phyloP scores from a whole-genome alignment of 2,888 invertebrate species.

The Ennomos erosarius region DNA sequence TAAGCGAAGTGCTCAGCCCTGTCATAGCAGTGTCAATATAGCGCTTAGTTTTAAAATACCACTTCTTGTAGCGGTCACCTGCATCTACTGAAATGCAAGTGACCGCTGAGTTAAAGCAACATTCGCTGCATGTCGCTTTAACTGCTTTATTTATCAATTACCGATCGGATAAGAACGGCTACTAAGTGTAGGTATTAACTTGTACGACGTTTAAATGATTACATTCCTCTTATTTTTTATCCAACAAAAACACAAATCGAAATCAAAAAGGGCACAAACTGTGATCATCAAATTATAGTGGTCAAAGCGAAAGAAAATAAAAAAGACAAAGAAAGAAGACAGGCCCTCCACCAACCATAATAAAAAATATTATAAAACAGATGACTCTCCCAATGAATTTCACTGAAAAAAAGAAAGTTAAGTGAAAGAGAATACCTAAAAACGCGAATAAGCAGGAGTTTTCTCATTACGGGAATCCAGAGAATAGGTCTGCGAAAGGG shows the following conservation, averaged over 20 bases:
- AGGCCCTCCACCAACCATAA: constrained; percentile 14
- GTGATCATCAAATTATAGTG: constrained; percentile 27
- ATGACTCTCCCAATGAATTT: constrained; percentile 41
- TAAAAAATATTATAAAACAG: constrained; percentile 28
- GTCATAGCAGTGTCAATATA: too few species aligned
- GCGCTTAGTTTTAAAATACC: too few species aligned
- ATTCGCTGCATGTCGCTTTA: too few species aligned
- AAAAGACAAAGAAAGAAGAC: constrained; percentile 3
- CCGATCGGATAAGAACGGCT: too few species aligned
- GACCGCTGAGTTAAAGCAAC: too few species aligned
- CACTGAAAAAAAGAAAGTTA: constrained; percentile 49
- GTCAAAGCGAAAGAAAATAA: constrained; percentile 30
- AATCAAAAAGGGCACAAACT: constrained; percentile 11
- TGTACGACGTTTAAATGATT: neutral
- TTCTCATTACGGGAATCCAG: constrained; percentile 61
- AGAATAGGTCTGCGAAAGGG: constrained; percentile 64
- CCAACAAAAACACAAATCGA: constrained; percentile 4
- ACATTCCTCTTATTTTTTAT: neutral
- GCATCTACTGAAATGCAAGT: too few species aligned
- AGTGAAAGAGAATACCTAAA: constrained; percentile 56
- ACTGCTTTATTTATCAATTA: too few species aligned
- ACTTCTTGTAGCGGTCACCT: too few species aligned
- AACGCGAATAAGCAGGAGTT: constrained; percentile 59
- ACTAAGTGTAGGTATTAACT: too few species aligned
- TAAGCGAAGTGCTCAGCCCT: too few species aligned